These are phyloP conservation scores for Bombus ignitus DNA, from an alignment of 1,140 invertebrate genomes.

Conservation along the genomic window DNA sequence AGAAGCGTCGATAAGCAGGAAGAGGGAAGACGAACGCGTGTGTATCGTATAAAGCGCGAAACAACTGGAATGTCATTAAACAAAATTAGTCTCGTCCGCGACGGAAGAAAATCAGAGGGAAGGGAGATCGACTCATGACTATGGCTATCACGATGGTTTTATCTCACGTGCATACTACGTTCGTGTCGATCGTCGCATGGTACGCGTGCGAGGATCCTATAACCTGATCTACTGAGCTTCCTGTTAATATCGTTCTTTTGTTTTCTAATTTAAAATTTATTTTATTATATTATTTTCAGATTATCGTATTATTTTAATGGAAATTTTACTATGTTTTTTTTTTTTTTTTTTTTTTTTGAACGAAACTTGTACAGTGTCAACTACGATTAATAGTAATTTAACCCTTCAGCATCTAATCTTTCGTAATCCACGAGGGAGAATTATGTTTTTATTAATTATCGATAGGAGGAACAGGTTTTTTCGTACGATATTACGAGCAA, in stretches of 20 bases:
- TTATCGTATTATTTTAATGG: background rate
- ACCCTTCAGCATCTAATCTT: background rate
- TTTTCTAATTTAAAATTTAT: background rate
- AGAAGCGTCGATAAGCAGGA: conserved; percentile 7
- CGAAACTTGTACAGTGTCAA: background rate
- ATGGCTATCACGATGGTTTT: conserved; percentile 16
- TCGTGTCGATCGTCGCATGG: conserved; percentile 58
- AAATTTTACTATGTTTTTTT: background rate
- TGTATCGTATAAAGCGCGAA: conserved; percentile 52
- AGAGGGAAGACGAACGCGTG: conserved; percentile 2
- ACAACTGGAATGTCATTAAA: conserved; percentile 72
- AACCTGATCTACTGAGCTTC: background rate
- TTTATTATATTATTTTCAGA: background rate
- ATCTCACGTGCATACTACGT: conserved; percentile 32
- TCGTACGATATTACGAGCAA: background rate
- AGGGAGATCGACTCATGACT: conserved; percentile 24
- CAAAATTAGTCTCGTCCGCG: conserved; percentile 69
- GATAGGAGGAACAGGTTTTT: too few relatives aligned
- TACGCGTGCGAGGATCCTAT: conserved; percentile 46
- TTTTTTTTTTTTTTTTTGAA: too few relatives aligned
- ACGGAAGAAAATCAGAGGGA: conserved; percentile 38
- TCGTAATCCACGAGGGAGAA: background rate
- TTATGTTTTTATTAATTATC: background rate
- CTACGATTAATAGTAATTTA: background rate
- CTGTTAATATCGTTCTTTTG: background rate